Evolutionary conservation across 2,888 invertebrate genomes (phyloP).

Genomic region (Gisinianus flammeolus): DNA sequence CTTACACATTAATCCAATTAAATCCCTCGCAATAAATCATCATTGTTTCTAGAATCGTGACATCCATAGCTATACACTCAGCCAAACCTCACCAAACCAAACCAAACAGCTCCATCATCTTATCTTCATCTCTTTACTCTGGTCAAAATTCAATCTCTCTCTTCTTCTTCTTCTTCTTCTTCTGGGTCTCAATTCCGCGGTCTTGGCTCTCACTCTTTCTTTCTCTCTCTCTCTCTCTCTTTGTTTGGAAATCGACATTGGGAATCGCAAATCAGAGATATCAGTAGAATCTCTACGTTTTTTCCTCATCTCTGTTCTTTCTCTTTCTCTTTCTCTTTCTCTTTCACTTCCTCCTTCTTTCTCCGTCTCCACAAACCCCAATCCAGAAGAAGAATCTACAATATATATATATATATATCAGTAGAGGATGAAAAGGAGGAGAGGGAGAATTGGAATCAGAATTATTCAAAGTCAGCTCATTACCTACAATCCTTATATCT

Average conservation of each 20-base stretch:
- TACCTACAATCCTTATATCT: background rate
- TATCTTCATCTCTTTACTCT: background rate
- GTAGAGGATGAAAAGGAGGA: background rate
- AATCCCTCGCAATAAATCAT: constrained; percentile 14
- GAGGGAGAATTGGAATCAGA: constrained; percentile 10
- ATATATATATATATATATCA: too few species aligned
- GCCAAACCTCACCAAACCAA: background rate
- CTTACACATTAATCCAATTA: constrained; percentile 13
- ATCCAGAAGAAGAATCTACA: background rate
- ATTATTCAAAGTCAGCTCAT: constrained; percentile 1
- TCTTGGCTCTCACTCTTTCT: background rate
- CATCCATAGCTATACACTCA: background rate
- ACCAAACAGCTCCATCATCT: background rate
- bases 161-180: background rate
- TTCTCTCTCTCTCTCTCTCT: background rate
- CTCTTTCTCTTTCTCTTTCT: background rate
- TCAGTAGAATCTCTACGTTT: background rate
- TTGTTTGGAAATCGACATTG: too few species aligned
- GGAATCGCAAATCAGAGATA: too few species aligned
- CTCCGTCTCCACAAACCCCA: background rate
- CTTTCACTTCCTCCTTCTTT: background rate
- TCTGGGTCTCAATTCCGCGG: too few species aligned
- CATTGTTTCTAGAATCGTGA: constrained; percentile 17
- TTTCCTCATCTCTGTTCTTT: background rate
- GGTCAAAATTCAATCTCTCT: background rate